phyloP scores from a whole-genome alignment of 2,888 invertebrate genomes.

The Horisme vitalbata region DNA sequence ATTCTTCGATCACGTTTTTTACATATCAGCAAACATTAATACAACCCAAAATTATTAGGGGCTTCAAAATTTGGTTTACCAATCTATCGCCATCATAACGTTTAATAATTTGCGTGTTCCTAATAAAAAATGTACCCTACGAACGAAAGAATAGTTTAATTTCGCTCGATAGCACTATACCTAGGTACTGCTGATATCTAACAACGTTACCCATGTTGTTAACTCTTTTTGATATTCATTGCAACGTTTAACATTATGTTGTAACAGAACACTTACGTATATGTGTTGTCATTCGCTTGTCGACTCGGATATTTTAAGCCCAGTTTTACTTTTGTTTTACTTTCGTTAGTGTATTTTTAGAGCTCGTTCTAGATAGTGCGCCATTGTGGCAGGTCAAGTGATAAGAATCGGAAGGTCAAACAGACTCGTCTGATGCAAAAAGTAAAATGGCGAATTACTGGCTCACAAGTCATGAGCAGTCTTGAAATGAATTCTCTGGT shows the following conservation, averaged over 20 bases:
- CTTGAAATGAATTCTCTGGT: background rate
- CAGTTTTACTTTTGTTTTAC: constrained; percentile 3
- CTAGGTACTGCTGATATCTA: constrained; percentile 11
- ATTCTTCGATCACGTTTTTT: constrained; percentile 30
- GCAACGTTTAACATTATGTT: constrained; percentile 24
- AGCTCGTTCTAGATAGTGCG: background rate
- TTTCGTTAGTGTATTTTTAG: constrained; percentile 11
- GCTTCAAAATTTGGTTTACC: background rate
- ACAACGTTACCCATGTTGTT: constrained; percentile 23
- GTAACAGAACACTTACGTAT: constrained; percentile 24
- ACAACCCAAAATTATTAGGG: constrained; percentile 1
- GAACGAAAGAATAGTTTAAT: constrained; percentile 12
- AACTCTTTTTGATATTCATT: constrained; percentile 32
- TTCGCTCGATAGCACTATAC: constrained; percentile 5
- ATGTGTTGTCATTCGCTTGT: constrained; percentile 26
- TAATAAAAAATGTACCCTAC: constrained; percentile 12
- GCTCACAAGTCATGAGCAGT: background rate
- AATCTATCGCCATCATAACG: no score
- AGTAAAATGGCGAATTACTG: background rate
- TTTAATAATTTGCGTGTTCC: background rate
- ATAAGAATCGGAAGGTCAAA: constrained; percentile 13
- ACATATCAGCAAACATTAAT: constrained; percentile 13
- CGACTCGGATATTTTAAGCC: background rate
- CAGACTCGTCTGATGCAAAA: background rate
- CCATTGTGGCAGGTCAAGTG: constrained; percentile 13